Base-by-base conservation (phyloP, 2,797 vertebrate genomes). In the Sebastes alutus region DNA sequence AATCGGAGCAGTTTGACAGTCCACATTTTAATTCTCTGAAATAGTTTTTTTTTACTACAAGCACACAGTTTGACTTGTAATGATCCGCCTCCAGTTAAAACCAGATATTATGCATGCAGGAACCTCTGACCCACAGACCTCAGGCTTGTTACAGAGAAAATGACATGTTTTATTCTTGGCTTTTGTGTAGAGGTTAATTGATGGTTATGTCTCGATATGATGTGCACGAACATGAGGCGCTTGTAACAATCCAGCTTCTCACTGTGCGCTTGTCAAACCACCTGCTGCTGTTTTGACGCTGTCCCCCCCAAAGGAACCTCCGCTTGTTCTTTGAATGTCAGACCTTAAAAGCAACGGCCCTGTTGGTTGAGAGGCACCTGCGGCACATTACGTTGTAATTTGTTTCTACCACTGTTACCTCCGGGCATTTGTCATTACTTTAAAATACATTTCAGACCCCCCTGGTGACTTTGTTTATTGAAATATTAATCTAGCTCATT, bases 141-240 rank as follows among this genome's bases (percentile, higher is more conserved):
- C 55, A 5, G 56, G 35, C 74, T 80, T 59, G 74, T 77, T 85
- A 66, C 52, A 71, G 54, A 75, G n/a, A 59, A 83, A 80, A 80
- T 30, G 0, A 71, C 52, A 76, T 78, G 55, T 68, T 82, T 85
- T 74, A 81, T 75, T 79, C 18, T 13, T 33, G 54, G 23, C 46
- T 63, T 80, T 73, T 77, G 60, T 59, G 49, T 49, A 4, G 55
- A 80, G 86, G 80, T 85, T 90, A 88, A 88, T 78, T 87, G 78
- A 85, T 77, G 70, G 75, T 71, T 69, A 62, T 63, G 76, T 77
- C 63, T 75, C 5, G 0, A 66, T 78, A 11, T 42, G 42, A 76
- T 68, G n/a, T 66, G 46, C 30, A 11, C 54, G 74, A 72, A 29
- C 25, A 30, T 20, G 49, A 20, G 64, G 55, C 38, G 14, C 6